Evolutionary conservation across 2,113 vertebrate species (phyloP).

Genomic region (Reinhardtius hippoglossoides): DNA sequence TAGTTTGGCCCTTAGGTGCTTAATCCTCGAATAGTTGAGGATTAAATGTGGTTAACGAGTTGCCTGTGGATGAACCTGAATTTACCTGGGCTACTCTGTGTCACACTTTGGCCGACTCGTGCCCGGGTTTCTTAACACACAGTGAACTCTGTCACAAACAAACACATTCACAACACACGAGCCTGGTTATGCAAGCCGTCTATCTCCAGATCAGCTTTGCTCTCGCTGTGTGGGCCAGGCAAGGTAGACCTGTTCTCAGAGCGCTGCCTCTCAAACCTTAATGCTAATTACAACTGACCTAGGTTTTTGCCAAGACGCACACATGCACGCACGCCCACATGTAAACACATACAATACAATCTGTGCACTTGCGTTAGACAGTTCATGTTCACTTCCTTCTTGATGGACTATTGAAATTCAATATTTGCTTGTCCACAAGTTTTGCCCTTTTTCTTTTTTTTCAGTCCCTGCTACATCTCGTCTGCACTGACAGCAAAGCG

Average conservation of each 20-base stretch:
- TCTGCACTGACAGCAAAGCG: background rate
- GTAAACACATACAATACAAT: background rate
- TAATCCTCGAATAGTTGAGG: slow-evolving; percentile 10
- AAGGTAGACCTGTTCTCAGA: slow-evolving; percentile 61
- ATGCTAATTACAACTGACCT: slow-evolving; percentile 51
- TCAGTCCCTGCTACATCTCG: background rate
- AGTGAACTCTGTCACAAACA: slow-evolving; percentile 16
- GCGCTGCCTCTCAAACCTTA: slow-evolving; percentile 21
- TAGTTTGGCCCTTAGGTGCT: background rate
- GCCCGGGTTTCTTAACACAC: background rate
- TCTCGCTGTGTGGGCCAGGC: slow-evolving; percentile 43
- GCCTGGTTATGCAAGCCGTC: slow-evolving; percentile 47
- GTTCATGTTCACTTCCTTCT: background rate
- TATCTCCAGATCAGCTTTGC: slow-evolving; percentile 69
- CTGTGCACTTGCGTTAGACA: no score
- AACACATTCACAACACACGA: background rate
- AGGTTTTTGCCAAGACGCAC: slow-evolving; percentile 38
- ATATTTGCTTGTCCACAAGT: background rate
- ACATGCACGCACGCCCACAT: background rate
- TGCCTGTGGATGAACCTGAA: background rate
- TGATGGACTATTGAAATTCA: background rate
- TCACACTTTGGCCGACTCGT: background rate
- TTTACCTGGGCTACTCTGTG: slow-evolving; percentile 7
- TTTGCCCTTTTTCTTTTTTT: background rate
- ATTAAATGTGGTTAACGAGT: slow-evolving; percentile 1